Base-by-base conservation (phyloP, 2,113 vertebrate genomes). In the Festucalex cinctus region DNA sequence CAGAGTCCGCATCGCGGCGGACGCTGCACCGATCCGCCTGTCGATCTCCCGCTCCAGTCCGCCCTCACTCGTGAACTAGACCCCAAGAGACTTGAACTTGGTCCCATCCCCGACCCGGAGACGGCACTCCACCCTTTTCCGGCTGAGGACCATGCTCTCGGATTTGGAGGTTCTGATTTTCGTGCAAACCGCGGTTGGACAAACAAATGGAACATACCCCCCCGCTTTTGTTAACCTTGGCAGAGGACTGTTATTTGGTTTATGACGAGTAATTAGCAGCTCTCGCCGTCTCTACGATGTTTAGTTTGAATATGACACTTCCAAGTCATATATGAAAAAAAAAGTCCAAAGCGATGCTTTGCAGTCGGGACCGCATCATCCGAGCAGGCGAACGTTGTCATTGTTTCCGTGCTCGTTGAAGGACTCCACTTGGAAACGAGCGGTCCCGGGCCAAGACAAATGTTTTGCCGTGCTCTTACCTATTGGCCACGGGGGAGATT, bases 381-480 rank as follows among this genome's bases (percentile, higher is more conserved):
- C 56, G 63, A 22, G 70, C 69, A 44, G 26, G 63, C 69, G 49
- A 66, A 46, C 70, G 82, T 53, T 65, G 44, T 61, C 63, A 51
- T n/a, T 61, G 61, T 87, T 87, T 85, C 81, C 83, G 73, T 67
- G 24, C 76, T 69, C 37, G 35, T 67, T 51, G 69, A 13, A 78
- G 69, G 76, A 71, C 54, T 61, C 69, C 68, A 5, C 5, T 22
- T 80, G 84, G 78, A 83, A 77, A 74, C 13, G 20, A 36, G 48
- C 32, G 67, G 28, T 26, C 68, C 53, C 58, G 60, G 60, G 86
- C 82, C 88, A 86, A 84, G 14, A 73, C 67, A 78, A 89, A 89
- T 80, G 51, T 88, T 85, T 70, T 64, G 64, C 63, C 60, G 63
- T 63, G 54, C 72, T 32, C 68, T 81, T 75, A 82, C 77, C 75